These are phyloP conservation scores for Leptocoma aspasia DNA, from an alignment of 2,113 vertebrate genomes.

Conservation along the genomic window DNA sequence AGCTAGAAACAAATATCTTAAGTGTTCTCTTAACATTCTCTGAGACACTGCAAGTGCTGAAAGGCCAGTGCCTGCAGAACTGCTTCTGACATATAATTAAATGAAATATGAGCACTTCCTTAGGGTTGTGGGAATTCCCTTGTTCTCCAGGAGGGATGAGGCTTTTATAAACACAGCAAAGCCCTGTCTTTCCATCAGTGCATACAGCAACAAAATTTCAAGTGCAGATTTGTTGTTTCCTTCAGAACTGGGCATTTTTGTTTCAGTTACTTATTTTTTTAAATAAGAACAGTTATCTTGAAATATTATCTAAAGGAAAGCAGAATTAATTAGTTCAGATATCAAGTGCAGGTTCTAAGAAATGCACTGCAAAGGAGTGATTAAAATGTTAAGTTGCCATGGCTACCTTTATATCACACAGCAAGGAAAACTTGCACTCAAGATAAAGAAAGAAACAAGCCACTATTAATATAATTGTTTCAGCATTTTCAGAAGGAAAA, in stretches of 20 bases:
- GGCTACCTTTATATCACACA: background rate
- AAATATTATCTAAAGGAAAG: background rate
- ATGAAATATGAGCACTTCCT: background rate
- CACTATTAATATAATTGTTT: background rate
- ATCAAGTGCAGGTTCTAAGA: background rate
- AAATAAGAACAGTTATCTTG: background rate
- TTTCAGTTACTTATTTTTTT: background rate
- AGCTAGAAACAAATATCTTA: background rate
- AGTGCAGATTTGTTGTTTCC: background rate
- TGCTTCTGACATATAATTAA: background rate
- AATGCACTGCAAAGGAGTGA: background rate
- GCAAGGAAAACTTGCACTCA: background rate
- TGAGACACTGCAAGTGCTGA: background rate
- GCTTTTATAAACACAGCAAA: background rate
- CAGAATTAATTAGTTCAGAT: background rate
- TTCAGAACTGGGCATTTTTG: background rate
- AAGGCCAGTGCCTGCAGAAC: background rate
- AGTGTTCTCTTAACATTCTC: background rate
- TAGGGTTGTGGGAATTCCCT: background rate
- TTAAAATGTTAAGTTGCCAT: conserved; percentile 35
- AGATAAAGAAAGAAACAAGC: background rate
- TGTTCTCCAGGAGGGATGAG: background rate
- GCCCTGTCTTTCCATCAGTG: background rate
- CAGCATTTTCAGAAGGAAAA: background rate
- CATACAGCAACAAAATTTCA: background rate